Base-by-base conservation (phyloP, 2,113 vertebrate species). In the Falco punctatus region DNA sequence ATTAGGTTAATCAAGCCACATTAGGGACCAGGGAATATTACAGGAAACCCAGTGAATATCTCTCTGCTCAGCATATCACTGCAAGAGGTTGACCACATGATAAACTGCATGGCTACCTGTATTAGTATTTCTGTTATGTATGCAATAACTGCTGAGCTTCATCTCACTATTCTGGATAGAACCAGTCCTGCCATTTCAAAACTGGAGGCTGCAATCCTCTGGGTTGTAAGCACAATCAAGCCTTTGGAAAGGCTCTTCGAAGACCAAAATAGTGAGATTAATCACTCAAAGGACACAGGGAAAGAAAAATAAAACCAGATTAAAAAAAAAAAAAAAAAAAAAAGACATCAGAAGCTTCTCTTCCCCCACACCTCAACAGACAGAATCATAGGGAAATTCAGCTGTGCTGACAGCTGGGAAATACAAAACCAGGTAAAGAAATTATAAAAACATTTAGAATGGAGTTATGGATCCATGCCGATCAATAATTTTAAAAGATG, bases 271-370 rank as follows among this genome's bases (percentile, higher is more conserved):
- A 72, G 70, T 22, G 52, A 92, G 86, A 94, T 94, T 92, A 90
- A 95, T 89, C 82, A 86, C 79, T 78, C 40, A 48, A 92, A 70
- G 72, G 54, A 95, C 35, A 91, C 32, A 81, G 38, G 55, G 85
- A 86, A 95, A 51, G 57, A 94, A 91, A 70, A 91, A 91, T 69
- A 91, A 90, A 95, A 75, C 27, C 58, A 91, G 73, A 96, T 85
- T 89, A 92, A 74, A 86, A 66, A 46, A 79, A 26, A 87, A 72
- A 94, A 74, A 86, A 72, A 72, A 94, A 74, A 86, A 66, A 46
- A 79, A 26, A 87, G 17, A 82, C 49, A 92, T 55, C 40, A 77
- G 79, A 83, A 93, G 64, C 33, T 83, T 81, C 42, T 81, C 55
- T 38, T 87, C 84, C 44, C 49, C 33, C 40, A 84, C 49, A 87